Base-by-base conservation (phyloP, 2,888 invertebrate species). In the Bombylius discolor region DNA sequence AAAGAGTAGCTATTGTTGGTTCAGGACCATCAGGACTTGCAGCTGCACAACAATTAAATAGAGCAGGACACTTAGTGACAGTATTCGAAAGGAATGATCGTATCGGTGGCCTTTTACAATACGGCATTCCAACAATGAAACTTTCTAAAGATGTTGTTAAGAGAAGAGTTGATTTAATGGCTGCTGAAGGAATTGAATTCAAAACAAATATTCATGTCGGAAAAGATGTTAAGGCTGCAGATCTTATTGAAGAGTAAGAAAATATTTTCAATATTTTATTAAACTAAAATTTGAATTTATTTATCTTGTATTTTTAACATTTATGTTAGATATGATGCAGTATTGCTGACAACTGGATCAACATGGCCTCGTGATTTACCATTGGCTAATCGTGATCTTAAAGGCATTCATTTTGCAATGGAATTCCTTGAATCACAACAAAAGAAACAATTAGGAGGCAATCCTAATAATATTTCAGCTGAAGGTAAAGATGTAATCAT, bases 81-180 rank as follows among this genome's bases (percentile, higher is more conserved):
- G 96, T 99, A 46, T 98, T 88, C 75, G 99, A 99, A 72, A 82
- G 98, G 56, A 98, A 98, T 75, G 96, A 98, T 75, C 83, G 94
- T 11, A 78, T 93, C 5, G 98, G 98, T 56, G 99, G 99, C 0
- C 79, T 99, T 32, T 78, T 99, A 51, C 92, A 95, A 69, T 99
- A 99, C 74, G 99, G 99, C 57, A 99, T 99, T 70, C 99, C 99
- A 14, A 94, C 93, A 8, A 99, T 99, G 98, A 99, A 99, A 76
- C 79, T 99, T 11, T 87, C 91, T 68, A 99, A 98, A 75, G 82
- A 87, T 59, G 92, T 95, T 55, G 95, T 99, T 0, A 88, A 90
- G 66, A 78, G 98, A 7, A 80, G 99, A 58, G 82, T 98, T 2
- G 82, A 86, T 60, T 78, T 99, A 51, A 78, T 99, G 77, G 80